Evolutionary conservation across 2,888 invertebrate species (phyloP), one percentile per base, ranked within the genome.

Genomic region (Tortricodes alternella): DNA sequence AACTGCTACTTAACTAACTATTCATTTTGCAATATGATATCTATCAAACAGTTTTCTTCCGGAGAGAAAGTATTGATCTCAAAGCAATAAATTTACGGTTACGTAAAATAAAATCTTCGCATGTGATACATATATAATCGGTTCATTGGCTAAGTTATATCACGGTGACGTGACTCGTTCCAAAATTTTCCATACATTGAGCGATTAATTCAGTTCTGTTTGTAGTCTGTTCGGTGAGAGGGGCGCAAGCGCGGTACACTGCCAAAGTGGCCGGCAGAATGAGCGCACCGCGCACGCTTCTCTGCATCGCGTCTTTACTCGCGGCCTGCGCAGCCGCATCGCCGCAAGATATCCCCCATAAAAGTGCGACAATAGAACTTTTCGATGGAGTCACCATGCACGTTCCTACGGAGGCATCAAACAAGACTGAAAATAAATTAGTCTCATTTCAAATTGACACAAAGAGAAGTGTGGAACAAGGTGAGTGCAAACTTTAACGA

Each of bases 371-470:
- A 67, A 60, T 88, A 18, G 78, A 89, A 71, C 56, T 89, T 5
- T 78, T 71, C 32, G 80, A 87, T 44, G 89, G 87, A 63, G 76
- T 90, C 41, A 71, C 73, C 46, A 63, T 87, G 63, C 75, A 74
- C 46, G 65, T 89, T 15, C 89, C 89, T 15, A 43, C 19, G 1
- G 64, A 70, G 23, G 73, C 66, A 44, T n/a, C 41, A 2, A 76
- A 78, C 55, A 69, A 67, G 49, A 75, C 78, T 2, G 73, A 65
- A 1, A 78, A 37, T 32, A 61, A 70, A 63, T 8, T 87, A 51
- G 53, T 89, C 24, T 85, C 89, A 2, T 69, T 90, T 24, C 81
- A 89, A 72, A 63, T 89, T 55, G 75, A 85, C 34, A 74, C 80
- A 0, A 67, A 66, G 5, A 70, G 63, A 15, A 68, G 67, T 46